A percentile compares a stretch with the other conserved stretches of the same genome.
These are phyloP conservation scores for Cynocephalus volans DNA, from an alignment of 2,113 vertebrate genomes.

Conservation along the genomic window DNA sequence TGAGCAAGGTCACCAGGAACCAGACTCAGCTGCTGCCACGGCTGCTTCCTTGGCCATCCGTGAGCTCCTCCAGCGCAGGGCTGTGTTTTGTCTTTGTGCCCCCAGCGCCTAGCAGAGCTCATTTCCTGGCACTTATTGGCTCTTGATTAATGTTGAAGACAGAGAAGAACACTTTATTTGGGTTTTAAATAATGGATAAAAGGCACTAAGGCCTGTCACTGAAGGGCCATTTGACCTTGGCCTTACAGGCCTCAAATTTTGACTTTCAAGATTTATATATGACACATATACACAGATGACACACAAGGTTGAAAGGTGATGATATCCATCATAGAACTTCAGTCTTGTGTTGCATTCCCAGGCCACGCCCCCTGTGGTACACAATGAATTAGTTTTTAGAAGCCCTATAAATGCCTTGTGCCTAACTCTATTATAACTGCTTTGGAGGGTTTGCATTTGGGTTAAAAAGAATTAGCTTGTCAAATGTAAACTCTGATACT, in stretches of 20 bases:
- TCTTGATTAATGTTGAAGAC: not conserved
- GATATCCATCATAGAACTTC: not conserved
- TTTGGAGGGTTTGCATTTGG: not conserved
- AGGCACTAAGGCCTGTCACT: not conserved
- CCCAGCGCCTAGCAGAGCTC: fast-evolving
- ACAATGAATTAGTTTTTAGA: not conserved
- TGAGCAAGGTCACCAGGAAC: fast-evolving
- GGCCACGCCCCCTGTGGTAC: not conserved
- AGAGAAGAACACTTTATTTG: not conserved
- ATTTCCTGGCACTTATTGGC: not conserved
- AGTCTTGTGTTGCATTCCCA: fast-evolving
- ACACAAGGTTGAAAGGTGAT: not conserved
- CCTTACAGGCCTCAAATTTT: not conserved
- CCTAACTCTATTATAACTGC: not conserved
- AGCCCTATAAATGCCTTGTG: not conserved
- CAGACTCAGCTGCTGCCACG: fast-evolving
- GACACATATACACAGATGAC: not conserved
- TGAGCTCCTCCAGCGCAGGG: fast-evolving
- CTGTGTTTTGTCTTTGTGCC: no score
- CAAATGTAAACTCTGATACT: not conserved
- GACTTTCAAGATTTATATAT: not conserved
- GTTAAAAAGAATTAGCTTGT: not conserved
- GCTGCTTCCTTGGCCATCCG: not conserved
- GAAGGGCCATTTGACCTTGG: not conserved
- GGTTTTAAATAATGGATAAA: slow-evolving; percentile 40